phyloP scores from a whole-genome alignment of 92 coral and sea anemone genomes.

The Phenganax subtilis region DNA sequence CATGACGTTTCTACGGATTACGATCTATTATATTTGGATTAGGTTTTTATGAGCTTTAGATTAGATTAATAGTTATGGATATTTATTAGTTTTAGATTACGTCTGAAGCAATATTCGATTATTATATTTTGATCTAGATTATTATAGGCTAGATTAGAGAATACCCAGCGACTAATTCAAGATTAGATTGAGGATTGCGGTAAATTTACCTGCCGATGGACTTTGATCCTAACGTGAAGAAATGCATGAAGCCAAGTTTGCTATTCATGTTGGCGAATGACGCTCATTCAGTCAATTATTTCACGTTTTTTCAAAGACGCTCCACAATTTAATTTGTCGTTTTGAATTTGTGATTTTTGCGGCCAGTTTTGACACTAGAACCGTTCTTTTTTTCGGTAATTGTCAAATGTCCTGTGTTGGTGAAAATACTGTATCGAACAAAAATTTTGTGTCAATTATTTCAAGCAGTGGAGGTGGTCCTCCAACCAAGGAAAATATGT shows the following conservation, averaged over 20 bases:
- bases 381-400: neutral
- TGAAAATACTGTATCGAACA: slow-evolving; percentile 1
- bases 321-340: neutral
- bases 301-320: neutral
- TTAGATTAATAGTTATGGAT: neutral
- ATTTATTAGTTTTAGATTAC: neutral
- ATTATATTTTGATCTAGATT: too few species aligned
- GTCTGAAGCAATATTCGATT: too few species aligned
- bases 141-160: too few species aligned
- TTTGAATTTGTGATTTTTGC: neutral
- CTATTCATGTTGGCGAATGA: slow-evolving; percentile 2
- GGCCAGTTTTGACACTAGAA: neutral
- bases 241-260: neutral
- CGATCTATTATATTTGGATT: neutral
- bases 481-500: neutral
- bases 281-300: neutral
- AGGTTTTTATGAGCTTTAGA: neutral
- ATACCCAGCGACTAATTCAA: too few species aligned
- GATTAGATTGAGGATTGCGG: too few species aligned
- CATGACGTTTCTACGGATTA: neutral
- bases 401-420: neutral
- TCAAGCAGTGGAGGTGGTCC: neutral
- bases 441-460: neutral
- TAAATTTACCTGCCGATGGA: neutral
- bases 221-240: neutral